Evolutionary conservation across 2,113 vertebrate genomes (phyloP), one percentile per base, ranked within the genome.

Genomic region (Excalfactoria chinensis): DNA sequence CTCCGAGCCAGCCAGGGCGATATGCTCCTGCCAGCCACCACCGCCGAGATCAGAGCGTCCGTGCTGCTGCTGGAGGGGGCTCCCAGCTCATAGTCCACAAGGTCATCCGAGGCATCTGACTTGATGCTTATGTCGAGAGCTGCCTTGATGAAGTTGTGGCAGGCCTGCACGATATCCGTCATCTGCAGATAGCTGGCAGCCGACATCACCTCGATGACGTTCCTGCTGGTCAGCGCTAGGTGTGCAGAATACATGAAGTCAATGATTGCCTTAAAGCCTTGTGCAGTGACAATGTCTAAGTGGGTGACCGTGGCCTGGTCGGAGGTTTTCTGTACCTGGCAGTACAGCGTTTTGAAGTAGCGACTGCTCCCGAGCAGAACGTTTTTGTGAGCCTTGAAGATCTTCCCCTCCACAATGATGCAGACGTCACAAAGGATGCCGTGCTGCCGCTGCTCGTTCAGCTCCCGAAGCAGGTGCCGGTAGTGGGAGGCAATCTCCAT

Each of bases 401-500:
- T 99, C 97, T 99, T 99, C 49, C 99, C 99, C 93, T 99, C 99
- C 71, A 99, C 99, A 6, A 99, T 98, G 44, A 99, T 98, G 79
- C 99, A 99, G 25, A 97, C 99, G 23, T 99, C 99, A 6, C 99
- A 99, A 82, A 99, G 98, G 93, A 99, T 99, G 40, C 99, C 99
- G 18, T 99, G 99, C 93, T 99, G 99, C 90, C 99, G 91, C 98
- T 99, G 99, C 97, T 99, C 99, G 32, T 99, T 98, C 63, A 99
- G 98, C 97, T 99, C 99, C 2, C 98, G 97, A 84, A 99, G 99
- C 96, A 99, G 98, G 76, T 99, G 99, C 74, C 98, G 98, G 97
- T 99, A 99, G 98, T 99, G 99, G 97, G 99, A 99, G 70, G 99
- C 96, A 95, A 99, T 99, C 97, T 99, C 99, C 99, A 99, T 99